Conservation (phyloP, 2,113 vertebrate genomes). For the Colius striatus region DNA sequence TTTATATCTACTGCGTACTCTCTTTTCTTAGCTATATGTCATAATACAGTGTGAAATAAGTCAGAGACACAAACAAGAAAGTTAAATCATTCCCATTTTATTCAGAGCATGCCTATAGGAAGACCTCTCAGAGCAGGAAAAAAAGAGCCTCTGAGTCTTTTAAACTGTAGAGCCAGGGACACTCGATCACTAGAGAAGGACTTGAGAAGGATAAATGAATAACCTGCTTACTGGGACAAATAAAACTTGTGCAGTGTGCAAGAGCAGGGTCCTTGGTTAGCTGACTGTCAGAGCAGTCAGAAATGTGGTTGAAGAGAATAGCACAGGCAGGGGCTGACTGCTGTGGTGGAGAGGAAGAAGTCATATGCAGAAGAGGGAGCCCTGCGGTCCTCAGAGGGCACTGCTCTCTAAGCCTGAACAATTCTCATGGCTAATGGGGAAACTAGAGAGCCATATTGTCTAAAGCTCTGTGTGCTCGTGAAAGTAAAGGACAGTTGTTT, state of each 20-base stretch:
- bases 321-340: neutral
- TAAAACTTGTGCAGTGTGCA: neutral
- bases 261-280: neutral
- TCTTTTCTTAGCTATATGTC: neutral
- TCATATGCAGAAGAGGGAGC: rapidly evolving
- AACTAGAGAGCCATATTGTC: neutral
- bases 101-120: neutral
- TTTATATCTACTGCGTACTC: neutral
- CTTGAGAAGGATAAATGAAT: neutral
- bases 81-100: neutral
- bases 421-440: neutral
- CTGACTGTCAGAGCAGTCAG: neutral
- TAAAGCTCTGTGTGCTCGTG: neutral
- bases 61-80: neutral
- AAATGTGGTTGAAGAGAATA: neutral
- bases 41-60: neutral
- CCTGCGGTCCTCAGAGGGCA: neutral
- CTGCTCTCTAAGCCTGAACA: neutral
- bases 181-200: neutral
- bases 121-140: neutral
- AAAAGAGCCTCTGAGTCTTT: neutral
- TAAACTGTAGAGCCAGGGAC: neutral
- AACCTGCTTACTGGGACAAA: neutral
- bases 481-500: neutral
- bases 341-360: neutral